Evolutionary conservation across 2,888 invertebrate genomes (phyloP).

Genomic region (Parasteatoda lunata): DNA sequence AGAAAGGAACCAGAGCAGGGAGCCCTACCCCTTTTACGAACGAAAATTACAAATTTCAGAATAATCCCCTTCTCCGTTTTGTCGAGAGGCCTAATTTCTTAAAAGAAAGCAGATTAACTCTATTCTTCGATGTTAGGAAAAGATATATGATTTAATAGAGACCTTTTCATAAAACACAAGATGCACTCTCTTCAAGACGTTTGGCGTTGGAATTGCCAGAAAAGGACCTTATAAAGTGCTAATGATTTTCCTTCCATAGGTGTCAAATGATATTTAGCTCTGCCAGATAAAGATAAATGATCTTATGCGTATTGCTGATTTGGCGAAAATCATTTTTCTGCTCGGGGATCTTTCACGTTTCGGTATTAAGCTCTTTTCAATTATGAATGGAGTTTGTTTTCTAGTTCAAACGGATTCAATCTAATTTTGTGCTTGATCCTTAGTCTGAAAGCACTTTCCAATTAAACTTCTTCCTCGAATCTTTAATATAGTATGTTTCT

Average conservation of each 20-base stretch:
- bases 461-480: too few species aligned
- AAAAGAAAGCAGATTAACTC: constrained; percentile 48
- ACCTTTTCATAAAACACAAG: constrained; percentile 23
- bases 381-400: too few species aligned
- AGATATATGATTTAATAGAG: constrained; percentile 28
- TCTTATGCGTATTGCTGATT: background rate
- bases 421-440: too few species aligned
- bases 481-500: too few species aligned
- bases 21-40: background rate
- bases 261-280: background rate
- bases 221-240: background rate
- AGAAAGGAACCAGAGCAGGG: constrained; percentile 1
- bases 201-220: background rate
- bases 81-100: constrained; percentile 39
- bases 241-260: background rate
- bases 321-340: background rate
- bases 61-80: constrained; percentile 32
- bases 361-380: too few species aligned
- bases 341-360: too few species aligned
- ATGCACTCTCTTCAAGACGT: too few species aligned
- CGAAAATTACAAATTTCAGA: constrained; percentile 2
- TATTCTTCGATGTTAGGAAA: constrained; percentile 28
- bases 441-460: too few species aligned
- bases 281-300: background rate
- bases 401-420: too few species aligned